Evolutionary conservation across 2,888 invertebrate species (phyloP), one percentile per base, ranked within the genome.

Genomic region (Volucella inanis): DNA sequence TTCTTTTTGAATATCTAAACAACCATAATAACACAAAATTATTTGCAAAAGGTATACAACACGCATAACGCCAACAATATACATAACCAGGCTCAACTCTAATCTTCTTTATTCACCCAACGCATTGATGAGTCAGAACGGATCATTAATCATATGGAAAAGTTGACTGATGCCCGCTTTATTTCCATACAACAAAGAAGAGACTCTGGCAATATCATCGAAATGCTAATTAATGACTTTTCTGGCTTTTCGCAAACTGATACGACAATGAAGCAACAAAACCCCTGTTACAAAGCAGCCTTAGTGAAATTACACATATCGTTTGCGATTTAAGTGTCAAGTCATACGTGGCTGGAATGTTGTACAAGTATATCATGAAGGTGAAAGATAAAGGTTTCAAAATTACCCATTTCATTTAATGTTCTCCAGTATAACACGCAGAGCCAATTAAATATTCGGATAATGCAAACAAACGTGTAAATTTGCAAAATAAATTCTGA

Each of bases 211-310:
- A 43, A 65, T 70, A 39, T 84, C 70, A 84, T 84, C 75, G 67
- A 71, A 76, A 80, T 47, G 76, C 61, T 70, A 71, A 79, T 80
- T 84, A 84, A 84, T 84, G 84, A 79, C 79, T 76, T 71, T 80
- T 67, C 49, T 84, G 84, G 75, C 79, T 76, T 71, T 80, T 67
- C 49, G 71, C 50, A 59, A 79, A 45, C 39, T 61, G 75, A 84
- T 84, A 79, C 18, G 70, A 71, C 75, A 49, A 59, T 9, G 72
- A 64, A 54, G 52, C 52, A 77, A 65, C 43, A 68, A 68, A 50
- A 31, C 4, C 49, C 49, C 61, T 59, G 52, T 6, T 15, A 55
- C 55, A 65, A 83, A 62, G 77, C 62, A 41, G 64, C 70, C 12
- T 64, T 62, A 31, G 10, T 45, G 45, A 68, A 78, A 59, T 71